These are phyloP conservation scores for Macrophya alboannulata DNA, from an alignment of 2,888 invertebrate genomes.

Conservation along the genomic window DNA sequence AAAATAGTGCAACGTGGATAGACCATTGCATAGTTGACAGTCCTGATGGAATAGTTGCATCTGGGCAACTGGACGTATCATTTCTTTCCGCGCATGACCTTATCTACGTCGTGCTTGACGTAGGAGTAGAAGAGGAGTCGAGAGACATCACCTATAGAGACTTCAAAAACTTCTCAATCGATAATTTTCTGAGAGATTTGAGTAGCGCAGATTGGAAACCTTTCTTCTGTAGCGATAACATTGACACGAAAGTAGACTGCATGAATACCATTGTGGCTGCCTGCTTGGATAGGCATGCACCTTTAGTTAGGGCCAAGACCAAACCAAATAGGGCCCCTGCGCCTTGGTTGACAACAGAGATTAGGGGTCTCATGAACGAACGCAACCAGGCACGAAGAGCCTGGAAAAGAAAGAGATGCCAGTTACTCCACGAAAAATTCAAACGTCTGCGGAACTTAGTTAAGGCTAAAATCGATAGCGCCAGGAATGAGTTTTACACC, in stretches of 20 bases:
- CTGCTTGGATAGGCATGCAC: constrained; percentile 2
- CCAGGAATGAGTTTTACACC: constrained; percentile 9
- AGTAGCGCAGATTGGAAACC: neutral
- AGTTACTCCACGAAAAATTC: neutral
- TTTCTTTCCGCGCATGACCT: constrained; percentile 42
- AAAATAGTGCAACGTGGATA: neutral
- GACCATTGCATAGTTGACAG: constrained; percentile 16
- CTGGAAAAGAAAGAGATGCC: neutral
- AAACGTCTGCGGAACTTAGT: constrained; percentile 8
- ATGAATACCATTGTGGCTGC: neutral
- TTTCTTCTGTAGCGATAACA: neutral
- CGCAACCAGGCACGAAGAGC: neutral
- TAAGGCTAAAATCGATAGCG: neutral
- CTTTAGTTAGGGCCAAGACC: neutral
- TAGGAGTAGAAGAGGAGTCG: neutral
- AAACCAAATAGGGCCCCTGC: neutral
- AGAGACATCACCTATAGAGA: neutral
- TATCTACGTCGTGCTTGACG: neutral
- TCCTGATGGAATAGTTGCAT: neutral
- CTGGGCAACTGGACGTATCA: neutral
- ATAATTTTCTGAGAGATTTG: neutral
- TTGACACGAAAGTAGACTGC: neutral
- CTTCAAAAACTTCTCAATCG: constrained; percentile 11
- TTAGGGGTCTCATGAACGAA: neutral
- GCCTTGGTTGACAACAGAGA: neutral